Evolutionary conservation across 2,888 invertebrate genomes (phyloP), one percentile per base, ranked within the genome.

Genomic region (Coecobrya sp.): DNA sequence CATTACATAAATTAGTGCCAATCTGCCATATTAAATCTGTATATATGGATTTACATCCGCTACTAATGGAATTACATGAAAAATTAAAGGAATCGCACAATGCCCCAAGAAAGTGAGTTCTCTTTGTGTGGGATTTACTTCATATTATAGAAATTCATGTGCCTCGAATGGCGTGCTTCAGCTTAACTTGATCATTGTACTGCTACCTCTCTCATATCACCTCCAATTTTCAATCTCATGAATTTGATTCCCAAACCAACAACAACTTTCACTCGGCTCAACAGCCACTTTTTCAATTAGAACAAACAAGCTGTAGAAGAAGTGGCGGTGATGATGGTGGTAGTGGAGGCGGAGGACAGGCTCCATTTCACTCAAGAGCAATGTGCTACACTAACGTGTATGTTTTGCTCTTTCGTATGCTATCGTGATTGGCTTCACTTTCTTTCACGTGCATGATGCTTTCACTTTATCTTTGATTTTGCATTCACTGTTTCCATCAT

Each of bases 401-500:
- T n/a, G n/a, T n/a, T n/a, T 19, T 19, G 3, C 49, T 49, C 49
- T 59, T 19, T 19, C 1, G 1, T 59, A 19, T 59, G 59, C 59
- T 59, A 22, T 59, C 19, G 2, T 59, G 7, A 59, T 22, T 59
- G 19, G 59, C 59, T 59, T 19, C 19, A 59, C n/a, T 13, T 59
- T 59, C 19, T 59, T 59, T 19, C 22, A 1, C 19, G 59, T 7
- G 36, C n/a, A 36, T 19, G 19, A 59, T 59, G 59, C 59, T 59
- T 59, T 59, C 59, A 59, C 59, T 59, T 59, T 59, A 59, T 59
- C 59, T 59, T 59, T 59, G 59, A 59, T 59, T 59, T 59, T 59
- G 59, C 19, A 59, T 59, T 59, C 59, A n/a, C 59, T 22, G 19
- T 19, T 22, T 59, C 59, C 59, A 59, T 59, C 59, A 59, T 7